A percentile compares a stretch with the other conserved stretches of the same genome.
Evolutionary conservation across 2,797 vertebrate genomes (phyloP).

Genomic region (Vespertilio murinus): DNA sequence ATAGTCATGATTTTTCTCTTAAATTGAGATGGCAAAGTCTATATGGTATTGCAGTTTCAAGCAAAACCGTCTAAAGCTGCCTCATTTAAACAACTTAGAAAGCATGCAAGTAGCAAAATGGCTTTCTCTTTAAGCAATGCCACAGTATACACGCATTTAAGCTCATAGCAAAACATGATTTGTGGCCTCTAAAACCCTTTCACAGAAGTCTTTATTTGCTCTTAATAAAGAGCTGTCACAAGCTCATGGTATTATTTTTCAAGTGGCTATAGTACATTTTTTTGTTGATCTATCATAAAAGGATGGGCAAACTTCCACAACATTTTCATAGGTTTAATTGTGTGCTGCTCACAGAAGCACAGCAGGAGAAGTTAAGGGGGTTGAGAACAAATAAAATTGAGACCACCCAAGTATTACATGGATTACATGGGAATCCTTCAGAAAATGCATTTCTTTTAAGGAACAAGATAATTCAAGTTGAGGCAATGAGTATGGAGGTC

Average conservation of each 20-base stretch:
- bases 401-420: neutral
- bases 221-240: neutral
- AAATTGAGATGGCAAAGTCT: neutral
- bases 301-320: neutral
- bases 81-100: slow-evolving; percentile 55
- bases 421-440: neutral
- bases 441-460: neutral
- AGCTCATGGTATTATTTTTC: neutral
- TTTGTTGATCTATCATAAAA: neutral
- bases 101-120: neutral
- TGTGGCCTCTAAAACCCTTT: slow-evolving; percentile 22
- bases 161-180: neutral
- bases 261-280: slow-evolving; percentile 2
- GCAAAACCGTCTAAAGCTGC: neutral
- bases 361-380: neutral
- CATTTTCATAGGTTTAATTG: neutral
- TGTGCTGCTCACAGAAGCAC: neutral
- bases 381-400: neutral
- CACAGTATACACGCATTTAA: neutral
- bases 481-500: neutral
- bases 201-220: slow-evolving; percentile 9
- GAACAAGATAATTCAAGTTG: neutral
- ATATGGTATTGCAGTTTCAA: neutral
- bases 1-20: slow-evolving; percentile 22
- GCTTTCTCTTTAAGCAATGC: neutral